Percentiles rank a stretch among this genome's conserved stretches.
Evolutionary conservation across 2,888 invertebrate genomes (phyloP).

Genomic region (Ethmia dodecea): DNA sequence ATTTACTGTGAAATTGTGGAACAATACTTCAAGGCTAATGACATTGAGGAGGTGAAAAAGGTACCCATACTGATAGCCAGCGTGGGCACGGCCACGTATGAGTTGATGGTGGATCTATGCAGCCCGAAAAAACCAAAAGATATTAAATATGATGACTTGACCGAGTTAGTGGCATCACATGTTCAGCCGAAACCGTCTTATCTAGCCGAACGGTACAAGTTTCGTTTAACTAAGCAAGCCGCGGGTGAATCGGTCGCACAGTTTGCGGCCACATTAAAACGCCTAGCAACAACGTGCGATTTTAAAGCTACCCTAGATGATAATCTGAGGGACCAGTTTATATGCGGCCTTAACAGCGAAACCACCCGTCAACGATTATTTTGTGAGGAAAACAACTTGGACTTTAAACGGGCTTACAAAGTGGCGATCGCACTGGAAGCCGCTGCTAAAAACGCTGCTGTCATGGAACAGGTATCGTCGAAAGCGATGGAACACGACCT

Average conservation of each 20-base stretch:
- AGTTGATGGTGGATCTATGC: background rate
- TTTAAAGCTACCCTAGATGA: constrained; percentile 2
- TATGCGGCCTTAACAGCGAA: constrained; percentile 1
- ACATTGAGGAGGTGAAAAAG: background rate
- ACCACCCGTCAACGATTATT: constrained; percentile 1
- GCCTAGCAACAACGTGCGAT: background rate
- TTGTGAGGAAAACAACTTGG: background rate
- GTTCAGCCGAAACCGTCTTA: background rate
- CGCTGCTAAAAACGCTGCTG: constrained; percentile 1
- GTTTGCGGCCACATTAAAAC: constrained; percentile 2
- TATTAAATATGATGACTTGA: background rate
- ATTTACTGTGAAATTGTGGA: background rate
- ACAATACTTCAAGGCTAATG: background rate
- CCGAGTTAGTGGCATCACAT: background rate
- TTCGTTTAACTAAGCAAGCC: background rate
- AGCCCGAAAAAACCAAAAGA: background rate
- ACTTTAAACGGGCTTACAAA: background rate
- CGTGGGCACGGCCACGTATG: background rate
- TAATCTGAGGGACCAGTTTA: constrained; percentile 6
- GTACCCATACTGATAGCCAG: background rate
- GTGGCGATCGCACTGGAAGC: constrained; percentile 3
- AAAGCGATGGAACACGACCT: background rate
- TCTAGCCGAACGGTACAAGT: constrained; percentile 1
- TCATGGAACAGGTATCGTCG: background rate
- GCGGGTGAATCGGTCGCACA: constrained; percentile 1